Percentiles rank a stretch among this genome's conserved stretches.
Evolutionary conservation across 2,888 invertebrate genomes (phyloP).

Genomic region (Cosmopolites sordidus): DNA sequence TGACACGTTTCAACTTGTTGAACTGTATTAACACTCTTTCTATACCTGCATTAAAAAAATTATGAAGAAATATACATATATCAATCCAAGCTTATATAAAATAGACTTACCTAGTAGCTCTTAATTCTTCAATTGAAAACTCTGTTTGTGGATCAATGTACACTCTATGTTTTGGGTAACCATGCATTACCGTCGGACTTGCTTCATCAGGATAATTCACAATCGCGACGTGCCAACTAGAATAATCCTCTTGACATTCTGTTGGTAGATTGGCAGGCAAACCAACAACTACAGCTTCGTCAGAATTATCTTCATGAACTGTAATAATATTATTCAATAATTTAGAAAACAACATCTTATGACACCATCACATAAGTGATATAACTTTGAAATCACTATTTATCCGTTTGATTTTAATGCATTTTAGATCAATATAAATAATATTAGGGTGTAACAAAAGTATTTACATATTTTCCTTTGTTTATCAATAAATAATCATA

Average conservation of each 20-base stretch:
- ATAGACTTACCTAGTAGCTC: slow-evolving; percentile 54
- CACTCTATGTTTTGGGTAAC: slow-evolving; percentile 66
- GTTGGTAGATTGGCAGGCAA: slow-evolving; percentile 31
- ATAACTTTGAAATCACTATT: no score
- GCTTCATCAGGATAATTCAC: slow-evolving; percentile 60
- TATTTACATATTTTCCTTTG: no score
- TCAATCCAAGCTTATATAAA: slow-evolving; percentile 38
- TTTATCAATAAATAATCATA: no score
- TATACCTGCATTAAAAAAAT: slow-evolving; percentile 8
- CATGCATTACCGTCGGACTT: slow-evolving; percentile 54
- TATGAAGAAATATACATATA: background rate
- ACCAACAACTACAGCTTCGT: slow-evolving; percentile 4
- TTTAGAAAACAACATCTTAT: no score
- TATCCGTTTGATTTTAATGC: background rate
- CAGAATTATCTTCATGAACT: slow-evolving; percentile 21
- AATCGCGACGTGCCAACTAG: slow-evolving; percentile 51
- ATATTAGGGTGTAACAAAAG: no score
- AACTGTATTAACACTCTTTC: slow-evolving; percentile 3
- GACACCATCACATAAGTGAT: no score
- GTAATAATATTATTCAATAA: no score
- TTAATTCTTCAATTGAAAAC: slow-evolving; percentile 74
- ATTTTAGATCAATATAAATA: no score
- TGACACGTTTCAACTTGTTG: slow-evolving; percentile 21
- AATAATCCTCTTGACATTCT: slow-evolving; percentile 51
- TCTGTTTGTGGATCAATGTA: slow-evolving; percentile 60